Conservation (phyloP, 2,888 invertebrate species). For the Diarsia dahlii region DNA sequence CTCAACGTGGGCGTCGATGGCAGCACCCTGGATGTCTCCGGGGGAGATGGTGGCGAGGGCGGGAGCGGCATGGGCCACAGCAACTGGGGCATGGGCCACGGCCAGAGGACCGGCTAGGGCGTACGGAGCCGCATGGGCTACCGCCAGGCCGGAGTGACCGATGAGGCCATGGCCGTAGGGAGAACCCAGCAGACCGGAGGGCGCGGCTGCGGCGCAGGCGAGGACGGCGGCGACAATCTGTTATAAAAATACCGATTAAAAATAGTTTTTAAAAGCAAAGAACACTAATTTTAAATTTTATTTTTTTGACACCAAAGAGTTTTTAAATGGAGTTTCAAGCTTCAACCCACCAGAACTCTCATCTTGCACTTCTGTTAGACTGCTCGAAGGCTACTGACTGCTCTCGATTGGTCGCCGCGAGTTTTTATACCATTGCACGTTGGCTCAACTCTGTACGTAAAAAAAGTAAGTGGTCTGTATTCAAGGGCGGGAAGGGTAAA, state of each 20-base stretch:
- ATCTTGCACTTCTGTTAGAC: conserved; percentile 90
- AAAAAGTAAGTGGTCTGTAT: conserved; percentile 87
- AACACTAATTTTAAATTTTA: conserved; percentile 41
- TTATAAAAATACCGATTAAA: conserved; percentile 72
- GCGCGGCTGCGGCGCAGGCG: conserved; percentile 87
- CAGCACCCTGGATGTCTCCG: conserved; percentile 85
- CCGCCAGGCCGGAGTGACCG: conserved; percentile 71
- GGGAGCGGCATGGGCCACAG: conserved; percentile 75
- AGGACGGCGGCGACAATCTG: conserved; percentile 91
- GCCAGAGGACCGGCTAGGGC: conserved; percentile 71
- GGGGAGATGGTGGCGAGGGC: conserved; percentile 86
- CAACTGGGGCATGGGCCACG: conserved; percentile 72
- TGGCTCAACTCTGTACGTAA: conserved; percentile 82
- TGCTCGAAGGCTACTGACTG: conserved; percentile 90
- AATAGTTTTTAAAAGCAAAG: conserved; percentile 58
- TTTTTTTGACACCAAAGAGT: conserved; percentile 57
- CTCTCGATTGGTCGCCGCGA: conserved; percentile 82
- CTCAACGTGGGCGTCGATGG: conserved; percentile 87
- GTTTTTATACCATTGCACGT: conserved; percentile 84
- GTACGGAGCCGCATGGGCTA: conserved; percentile 73
- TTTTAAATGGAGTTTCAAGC: conserved; percentile 68
- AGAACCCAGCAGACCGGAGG: conserved; percentile 83
- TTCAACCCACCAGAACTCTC: conserved; percentile 89
- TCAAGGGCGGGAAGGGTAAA: conserved; percentile 89
- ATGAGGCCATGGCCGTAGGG: conserved; percentile 76